Evolutionary conservation across 2,888 invertebrate species (phyloP), one percentile per base, ranked within the genome.

Genomic region (Carcina quercana): DNA sequence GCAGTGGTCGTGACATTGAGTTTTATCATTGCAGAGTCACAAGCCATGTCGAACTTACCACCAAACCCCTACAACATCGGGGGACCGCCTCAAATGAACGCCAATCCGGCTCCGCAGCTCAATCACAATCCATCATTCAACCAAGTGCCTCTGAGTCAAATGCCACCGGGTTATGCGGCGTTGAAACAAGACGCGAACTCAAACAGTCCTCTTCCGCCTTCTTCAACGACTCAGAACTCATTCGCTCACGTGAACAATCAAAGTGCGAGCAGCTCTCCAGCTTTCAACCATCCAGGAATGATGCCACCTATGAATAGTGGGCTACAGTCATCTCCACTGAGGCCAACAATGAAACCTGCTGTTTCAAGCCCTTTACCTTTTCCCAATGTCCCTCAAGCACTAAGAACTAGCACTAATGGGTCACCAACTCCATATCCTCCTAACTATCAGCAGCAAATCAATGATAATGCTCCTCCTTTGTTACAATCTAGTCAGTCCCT

Each of bases 41-140:
- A 61, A 73, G 63, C 63, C 62, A 83, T 83, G 82, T 75, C 80
- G 50, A 76, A 82, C 59, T 64, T 72, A 67, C 72, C 71, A 60
- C 72, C 70, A 56, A 80, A 70, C 54, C 71, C 73, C 35, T 79
- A 53, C 53, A 76, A 61, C 50, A 71, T 50, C 38, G 60, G 67
- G 39, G 73, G 67, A 41, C 53, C 55, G 31, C 59, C 64, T 26
- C 65, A 55, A 41, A 47, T 56, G 45, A 71, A 69, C 41, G 58
- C 68, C 11, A 69, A 67, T 40, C 50, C 59, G 24, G 67, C 58
- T 21, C 61, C 58, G 32, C 44, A 50, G 31, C 49, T 59, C 25
- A 62, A 59, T 38, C 64, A 68, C 26, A 65, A 46, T 37, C 73
- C 63, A 39, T 66, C 59, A 28, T 52, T 53, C 44, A 63, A 59